Evolutionary conservation across 2,113 vertebrate genomes (phyloP).

Genomic region (Ptyas mucosa): DNA sequence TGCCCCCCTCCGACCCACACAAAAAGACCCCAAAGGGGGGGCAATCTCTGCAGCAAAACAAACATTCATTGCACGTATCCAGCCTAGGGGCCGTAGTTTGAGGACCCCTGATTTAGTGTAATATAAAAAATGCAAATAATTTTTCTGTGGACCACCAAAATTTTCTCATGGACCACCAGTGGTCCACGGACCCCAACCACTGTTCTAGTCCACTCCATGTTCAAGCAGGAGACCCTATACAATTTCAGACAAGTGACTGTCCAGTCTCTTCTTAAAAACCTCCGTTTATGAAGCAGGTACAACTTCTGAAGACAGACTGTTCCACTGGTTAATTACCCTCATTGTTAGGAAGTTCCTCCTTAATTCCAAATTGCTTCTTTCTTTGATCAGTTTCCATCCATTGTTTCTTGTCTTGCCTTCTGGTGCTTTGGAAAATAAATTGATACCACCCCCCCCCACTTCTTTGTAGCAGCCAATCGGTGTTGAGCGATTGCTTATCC

Average conservation of each 20-base stretch:
- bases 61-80: too few relatives aligned
- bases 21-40: too few relatives aligned
- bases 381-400: background rate
- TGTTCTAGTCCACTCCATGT: background rate
- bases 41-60: too few relatives aligned
- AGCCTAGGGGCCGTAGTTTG: too few relatives aligned
- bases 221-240: background rate
- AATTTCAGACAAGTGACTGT: background rate
- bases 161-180: too few relatives aligned
- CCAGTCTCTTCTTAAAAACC: background rate
- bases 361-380: background rate
- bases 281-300: background rate
- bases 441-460: too few relatives aligned
- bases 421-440: background rate
- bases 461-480: background rate
- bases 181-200: too few relatives aligned
- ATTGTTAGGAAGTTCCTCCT: background rate
- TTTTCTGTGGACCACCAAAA: too few relatives aligned
- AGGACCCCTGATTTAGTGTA: too few relatives aligned
- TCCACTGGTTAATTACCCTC: background rate
- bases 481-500: background rate
- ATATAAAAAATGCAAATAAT: too few relatives aligned
- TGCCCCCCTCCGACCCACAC: too few relatives aligned
- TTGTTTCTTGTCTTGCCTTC: background rate
- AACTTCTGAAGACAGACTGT: background rate